These are phyloP conservation scores for Dolichomitus sp. DNA, from an alignment of 2,888 invertebrate genomes.

Conservation along the genomic window DNA sequence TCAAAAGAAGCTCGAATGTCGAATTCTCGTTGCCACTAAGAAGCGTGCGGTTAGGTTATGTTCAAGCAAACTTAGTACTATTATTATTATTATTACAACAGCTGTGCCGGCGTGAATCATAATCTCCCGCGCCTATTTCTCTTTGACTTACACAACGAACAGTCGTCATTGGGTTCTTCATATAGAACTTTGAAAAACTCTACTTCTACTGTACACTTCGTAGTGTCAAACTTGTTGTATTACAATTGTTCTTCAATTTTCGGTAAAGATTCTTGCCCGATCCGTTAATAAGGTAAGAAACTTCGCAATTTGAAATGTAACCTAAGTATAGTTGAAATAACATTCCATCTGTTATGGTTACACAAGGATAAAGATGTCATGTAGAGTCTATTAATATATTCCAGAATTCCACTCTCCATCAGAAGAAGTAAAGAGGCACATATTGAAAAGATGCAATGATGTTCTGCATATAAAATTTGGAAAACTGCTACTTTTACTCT, in stretches of 20 bases:
- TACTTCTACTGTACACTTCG: no score
- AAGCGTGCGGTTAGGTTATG: background rate
- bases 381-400: background rate
- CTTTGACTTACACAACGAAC: no score
- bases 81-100: no score
- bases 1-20: background rate
- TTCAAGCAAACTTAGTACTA: background rate
- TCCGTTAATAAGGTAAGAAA: background rate
- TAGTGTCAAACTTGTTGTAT: no score
- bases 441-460: background rate
- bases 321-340: background rate
- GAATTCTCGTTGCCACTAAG: background rate
- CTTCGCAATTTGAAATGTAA: background rate
- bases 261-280: background rate
- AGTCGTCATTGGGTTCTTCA: no score
- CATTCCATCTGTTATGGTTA: constrained; percentile 1
- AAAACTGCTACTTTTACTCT: no score
- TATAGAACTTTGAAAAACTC: no score
- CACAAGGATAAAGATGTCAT: background rate
- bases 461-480: no score
- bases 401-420: background rate
- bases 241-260: no score
- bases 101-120: no score
- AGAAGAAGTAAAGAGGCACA: background rate
- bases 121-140: no score